Evolutionary conservation across 2,797 vertebrate genomes (phyloP).

Genomic region (Neostethus bicornis): DNA sequence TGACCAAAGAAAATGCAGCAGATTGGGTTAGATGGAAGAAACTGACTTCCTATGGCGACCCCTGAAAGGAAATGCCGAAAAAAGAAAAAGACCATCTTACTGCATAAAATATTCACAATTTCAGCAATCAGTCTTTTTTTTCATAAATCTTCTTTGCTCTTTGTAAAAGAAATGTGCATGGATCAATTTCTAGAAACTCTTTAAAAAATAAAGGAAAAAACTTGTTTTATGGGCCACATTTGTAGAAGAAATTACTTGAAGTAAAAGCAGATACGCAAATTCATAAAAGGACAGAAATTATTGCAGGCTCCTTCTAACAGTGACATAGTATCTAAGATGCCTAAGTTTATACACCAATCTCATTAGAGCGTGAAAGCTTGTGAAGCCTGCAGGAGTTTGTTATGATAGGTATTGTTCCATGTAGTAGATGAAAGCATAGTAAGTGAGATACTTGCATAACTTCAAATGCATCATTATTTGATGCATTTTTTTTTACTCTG

Average conservation of each 20-base stretch:
- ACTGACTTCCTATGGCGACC: too few relatives aligned
- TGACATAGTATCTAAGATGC: slow-evolving; percentile 36
- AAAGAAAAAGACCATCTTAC: slow-evolving; percentile 13
- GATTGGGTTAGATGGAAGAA: too few relatives aligned
- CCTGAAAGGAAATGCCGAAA: too few relatives aligned
- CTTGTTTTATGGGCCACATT: neutral
- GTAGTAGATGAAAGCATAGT: slow-evolving; percentile 2
- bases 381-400: slow-evolving; percentile 23
- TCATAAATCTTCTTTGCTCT: slow-evolving; percentile 6
- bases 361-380: slow-evolving; percentile 42
- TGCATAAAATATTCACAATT: slow-evolving; percentile 10
- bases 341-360: slow-evolving; percentile 35
- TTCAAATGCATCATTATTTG: slow-evolving; percentile 13
- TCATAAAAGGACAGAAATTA: slow-evolving; percentile 18
- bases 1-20: too few relatives aligned
- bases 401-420: slow-evolving; percentile 18
- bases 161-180: slow-evolving; percentile 1
- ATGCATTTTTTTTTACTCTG: neutral
- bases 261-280: slow-evolving; percentile 8
- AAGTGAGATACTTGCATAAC: neutral
- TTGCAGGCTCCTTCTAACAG: slow-evolving; percentile 30
- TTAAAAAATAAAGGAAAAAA: slow-evolving; percentile 9
- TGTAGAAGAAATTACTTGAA: too few relatives aligned
- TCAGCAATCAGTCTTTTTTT: slow-evolving; percentile 16
- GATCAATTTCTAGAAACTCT: slow-evolving; percentile 6